Evolutionary conservation across 2,888 invertebrate genomes (phyloP).

Genomic region (Ametastegia equiseti): DNA sequence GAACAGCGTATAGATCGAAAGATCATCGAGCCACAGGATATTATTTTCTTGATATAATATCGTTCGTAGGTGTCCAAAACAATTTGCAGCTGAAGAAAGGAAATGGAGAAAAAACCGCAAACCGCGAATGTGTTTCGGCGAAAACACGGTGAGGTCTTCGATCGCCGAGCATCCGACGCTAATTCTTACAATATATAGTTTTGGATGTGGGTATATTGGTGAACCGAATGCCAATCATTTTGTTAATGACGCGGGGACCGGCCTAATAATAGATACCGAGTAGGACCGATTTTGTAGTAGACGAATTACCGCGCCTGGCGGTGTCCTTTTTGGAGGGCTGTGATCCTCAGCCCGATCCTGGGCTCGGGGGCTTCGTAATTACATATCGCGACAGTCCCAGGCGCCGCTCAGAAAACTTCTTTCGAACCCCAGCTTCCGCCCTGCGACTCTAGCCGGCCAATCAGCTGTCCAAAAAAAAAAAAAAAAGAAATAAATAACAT

Average conservation of each 20-base stretch:
- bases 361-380: conserved; percentile 33
- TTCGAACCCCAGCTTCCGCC: conserved; percentile 13
- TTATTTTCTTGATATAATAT: conserved; percentile 1
- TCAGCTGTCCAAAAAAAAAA: conserved; percentile 9
- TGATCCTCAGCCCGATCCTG: conserved; percentile 35
- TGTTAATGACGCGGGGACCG: conserved; percentile 44
- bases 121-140: conserved; percentile 32
- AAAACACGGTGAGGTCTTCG: conserved; percentile 12
- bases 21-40: not conserved
- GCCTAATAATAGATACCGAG: conserved; percentile 46
- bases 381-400: conserved; percentile 44
- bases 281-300: conserved; percentile 44
- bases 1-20: not conserved
- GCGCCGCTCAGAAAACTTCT: conserved; percentile 36
- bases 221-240: conserved; percentile 43
- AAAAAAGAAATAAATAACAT: not conserved
- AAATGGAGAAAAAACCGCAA: conserved; percentile 32
- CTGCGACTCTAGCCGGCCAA: not conserved
- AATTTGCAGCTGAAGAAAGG: not conserved
- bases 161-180: not conserved
- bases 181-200: no score
- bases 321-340: conserved; percentile 39
- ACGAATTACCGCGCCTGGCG: conserved; percentile 43
- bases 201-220: not conserved
- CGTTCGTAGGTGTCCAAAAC: not conserved